Percentiles rank a stretch among this genome's conserved stretches.
Evolutionary conservation across 2,113 vertebrate genomes (phyloP).

Genomic region (Neomonachus schauinslandi): DNA sequence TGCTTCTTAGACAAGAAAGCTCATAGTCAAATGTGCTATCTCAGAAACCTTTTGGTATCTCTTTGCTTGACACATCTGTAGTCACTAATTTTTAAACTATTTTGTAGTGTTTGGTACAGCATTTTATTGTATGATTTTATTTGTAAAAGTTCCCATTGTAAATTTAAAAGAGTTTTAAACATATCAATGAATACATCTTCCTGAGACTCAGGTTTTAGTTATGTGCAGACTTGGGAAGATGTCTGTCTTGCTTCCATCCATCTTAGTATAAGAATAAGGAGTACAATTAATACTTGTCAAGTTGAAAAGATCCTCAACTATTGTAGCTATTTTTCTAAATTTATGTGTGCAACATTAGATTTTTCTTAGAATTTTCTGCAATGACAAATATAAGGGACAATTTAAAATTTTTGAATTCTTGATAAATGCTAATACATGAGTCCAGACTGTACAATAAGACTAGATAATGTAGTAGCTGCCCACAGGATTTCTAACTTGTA

Average conservation of each 20-base stretch:
- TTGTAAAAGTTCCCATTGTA: neutral
- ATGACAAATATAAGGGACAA: neutral
- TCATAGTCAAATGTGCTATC: neutral
- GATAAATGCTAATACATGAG: neutral
- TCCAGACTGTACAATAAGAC: neutral
- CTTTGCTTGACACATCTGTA: neutral
- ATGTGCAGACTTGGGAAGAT: neutral
- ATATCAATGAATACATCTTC: neutral
- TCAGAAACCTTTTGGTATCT: neutral
- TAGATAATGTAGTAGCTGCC: neutral
- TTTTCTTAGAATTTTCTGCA: neutral
- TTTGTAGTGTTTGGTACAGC: neutral
- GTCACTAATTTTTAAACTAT: neutral
- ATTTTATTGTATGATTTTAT: neutral
- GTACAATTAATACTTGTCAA: neutral
- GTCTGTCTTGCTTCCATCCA: neutral
- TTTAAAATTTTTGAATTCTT: neutral
- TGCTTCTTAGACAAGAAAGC: neutral
- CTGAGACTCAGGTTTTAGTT: neutral
- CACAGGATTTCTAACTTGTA: neutral
- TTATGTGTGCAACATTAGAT: neutral
- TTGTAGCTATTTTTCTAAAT: neutral
- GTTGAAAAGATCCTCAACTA: neutral
- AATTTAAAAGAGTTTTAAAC: neutral
- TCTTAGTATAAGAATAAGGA: neutral